Percentiles rank a stretch among this genome's conserved stretches.
Conservation (phyloP, 2,113 vertebrate species). For the Charadrius vociferus region DNA sequence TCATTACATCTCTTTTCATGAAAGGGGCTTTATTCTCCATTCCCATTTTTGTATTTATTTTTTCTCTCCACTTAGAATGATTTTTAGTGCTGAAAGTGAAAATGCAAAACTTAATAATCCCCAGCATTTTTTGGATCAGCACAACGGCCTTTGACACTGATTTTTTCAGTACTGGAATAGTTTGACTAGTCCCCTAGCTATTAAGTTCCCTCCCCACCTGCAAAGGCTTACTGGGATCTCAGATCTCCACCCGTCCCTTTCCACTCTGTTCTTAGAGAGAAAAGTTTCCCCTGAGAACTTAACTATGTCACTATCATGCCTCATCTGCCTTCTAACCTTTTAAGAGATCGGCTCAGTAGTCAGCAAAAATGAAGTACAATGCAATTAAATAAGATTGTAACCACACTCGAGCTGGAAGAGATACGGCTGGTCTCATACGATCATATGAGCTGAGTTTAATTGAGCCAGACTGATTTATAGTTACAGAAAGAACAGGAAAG, state of each 20-base stretch:
- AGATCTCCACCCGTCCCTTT: not conserved
- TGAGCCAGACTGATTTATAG: not conserved
- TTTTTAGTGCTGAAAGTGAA: not conserved
- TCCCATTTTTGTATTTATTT: slow-evolving; percentile 23
- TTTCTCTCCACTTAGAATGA: not conserved
- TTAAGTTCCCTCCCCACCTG: not conserved
- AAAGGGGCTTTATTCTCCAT: not conserved
- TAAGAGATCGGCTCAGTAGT: not conserved
- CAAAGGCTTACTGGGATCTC: not conserved
- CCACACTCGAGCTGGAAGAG: not conserved
- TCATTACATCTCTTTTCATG: slow-evolving; percentile 18
- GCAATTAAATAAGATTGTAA: not conserved
- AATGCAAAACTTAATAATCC: not conserved
- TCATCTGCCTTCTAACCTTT: not conserved
- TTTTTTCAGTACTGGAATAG: not conserved
- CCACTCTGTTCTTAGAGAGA: not conserved
- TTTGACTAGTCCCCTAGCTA: not conserved
- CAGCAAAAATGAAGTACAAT: not conserved
- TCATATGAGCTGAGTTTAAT: not conserved
- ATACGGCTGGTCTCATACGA: not conserved
- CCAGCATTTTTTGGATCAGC: not conserved
- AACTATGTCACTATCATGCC: not conserved
- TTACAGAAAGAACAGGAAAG: not conserved
- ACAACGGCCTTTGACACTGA: not conserved
- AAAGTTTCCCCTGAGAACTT: not conserved